phyloP scores from a whole-genome alignment of 2,888 invertebrate genomes.

The Synanthedon tipuliformis region DNA sequence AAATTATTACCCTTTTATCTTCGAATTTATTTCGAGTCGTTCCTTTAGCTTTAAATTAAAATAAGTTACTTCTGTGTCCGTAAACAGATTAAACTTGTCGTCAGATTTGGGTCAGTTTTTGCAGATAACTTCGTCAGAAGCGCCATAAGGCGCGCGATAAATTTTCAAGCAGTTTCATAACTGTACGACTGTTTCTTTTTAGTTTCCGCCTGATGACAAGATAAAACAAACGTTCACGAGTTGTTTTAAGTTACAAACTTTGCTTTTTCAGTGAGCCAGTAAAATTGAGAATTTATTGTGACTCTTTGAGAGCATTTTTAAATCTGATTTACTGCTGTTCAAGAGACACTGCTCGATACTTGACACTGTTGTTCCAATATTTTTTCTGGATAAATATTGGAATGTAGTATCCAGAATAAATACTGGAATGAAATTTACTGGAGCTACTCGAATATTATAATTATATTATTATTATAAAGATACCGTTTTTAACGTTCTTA shows the following conservation, averaged over 20 bases:
- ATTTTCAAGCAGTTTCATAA: slow-evolving; percentile 38
- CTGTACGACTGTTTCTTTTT: slow-evolving; percentile 24
- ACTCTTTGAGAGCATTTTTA: not conserved
- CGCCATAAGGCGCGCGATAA: slow-evolving; percentile 36
- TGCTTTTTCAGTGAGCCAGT: not conserved
- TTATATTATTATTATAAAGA: too few species aligned
- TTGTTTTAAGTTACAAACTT: not conserved
- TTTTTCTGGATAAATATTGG: too few species aligned
- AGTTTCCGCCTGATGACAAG: slow-evolving; percentile 23
- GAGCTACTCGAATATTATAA: too few species aligned
- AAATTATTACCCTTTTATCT: slow-evolving; percentile 14
- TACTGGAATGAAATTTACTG: too few species aligned
- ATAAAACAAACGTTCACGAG: slow-evolving; percentile 4
- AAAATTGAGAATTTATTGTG: not conserved
- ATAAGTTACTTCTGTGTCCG: slow-evolving; percentile 7
- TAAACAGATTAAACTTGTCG: slow-evolving; percentile 14
- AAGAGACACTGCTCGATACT: not conserved
- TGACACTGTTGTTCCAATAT: too few species aligned
- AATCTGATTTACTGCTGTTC: not conserved
- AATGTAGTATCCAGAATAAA: too few species aligned
- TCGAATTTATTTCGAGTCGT: slow-evolving; percentile 13
- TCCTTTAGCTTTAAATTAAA: slow-evolving; percentile 14
- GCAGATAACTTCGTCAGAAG: slow-evolving; percentile 5
- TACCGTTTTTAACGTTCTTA: too few species aligned
- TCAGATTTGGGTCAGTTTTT: slow-evolving; percentile 2